A percentile compares a stretch with the other conserved stretches of the same genome.
Evolutionary conservation across 2,113 vertebrate genomes (phyloP).

Genomic region (Trochalopteron elliotii): DNA sequence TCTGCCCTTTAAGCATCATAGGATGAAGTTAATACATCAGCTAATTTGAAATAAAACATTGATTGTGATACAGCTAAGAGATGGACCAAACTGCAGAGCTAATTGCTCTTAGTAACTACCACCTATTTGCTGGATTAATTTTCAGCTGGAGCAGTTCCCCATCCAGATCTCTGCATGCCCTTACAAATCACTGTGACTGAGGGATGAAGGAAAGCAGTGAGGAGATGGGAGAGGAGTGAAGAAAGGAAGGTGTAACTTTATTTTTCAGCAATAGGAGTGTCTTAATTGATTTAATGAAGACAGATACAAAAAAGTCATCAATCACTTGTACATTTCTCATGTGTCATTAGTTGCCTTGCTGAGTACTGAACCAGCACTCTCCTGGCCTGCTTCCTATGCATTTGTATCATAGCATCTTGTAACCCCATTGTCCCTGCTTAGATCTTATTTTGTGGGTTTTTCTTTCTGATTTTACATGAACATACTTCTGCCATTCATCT

Average conservation of each 20-base stretch:
- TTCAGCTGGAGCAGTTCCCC: neutral
- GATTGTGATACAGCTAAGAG: neutral
- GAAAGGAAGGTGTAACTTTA: neutral
- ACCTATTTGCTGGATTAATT: neutral
- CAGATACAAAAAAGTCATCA: neutral
- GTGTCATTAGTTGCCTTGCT: neutral
- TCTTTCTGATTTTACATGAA: neutral
- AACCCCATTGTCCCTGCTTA: neutral
- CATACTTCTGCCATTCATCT: neutral
- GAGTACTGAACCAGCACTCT: neutral
- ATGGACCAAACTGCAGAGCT: neutral
- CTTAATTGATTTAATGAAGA: neutral
- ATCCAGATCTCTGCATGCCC: accelerated
- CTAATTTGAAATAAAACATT: neutral
- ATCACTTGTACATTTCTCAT: neutral
- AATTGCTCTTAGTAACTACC: neutral
- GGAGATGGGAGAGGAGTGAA: neutral
- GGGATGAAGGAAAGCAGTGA: neutral
- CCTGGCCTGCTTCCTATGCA: neutral
- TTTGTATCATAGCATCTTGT: neutral
- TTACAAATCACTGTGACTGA: neutral
- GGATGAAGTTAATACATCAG: neutral
- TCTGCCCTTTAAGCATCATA: neutral
- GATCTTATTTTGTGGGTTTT: neutral
- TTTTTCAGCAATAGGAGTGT: neutral